These are phyloP conservation scores for Mesopsocus fuscifrons DNA, from an alignment of 2,888 invertebrate species.

Conservation along the genomic window DNA sequence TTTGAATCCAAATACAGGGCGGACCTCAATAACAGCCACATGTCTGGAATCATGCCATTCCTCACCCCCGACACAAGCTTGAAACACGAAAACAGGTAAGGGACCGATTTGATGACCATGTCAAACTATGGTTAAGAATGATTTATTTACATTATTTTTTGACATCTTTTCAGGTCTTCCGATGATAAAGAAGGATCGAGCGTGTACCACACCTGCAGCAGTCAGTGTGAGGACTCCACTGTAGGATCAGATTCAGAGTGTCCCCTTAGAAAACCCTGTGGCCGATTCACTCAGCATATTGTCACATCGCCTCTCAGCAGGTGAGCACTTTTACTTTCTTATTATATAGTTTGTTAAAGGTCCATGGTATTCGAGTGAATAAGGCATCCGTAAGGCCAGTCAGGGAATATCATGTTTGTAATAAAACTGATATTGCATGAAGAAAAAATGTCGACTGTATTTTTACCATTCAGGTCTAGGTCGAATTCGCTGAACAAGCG, in stretches of 20 bases:
- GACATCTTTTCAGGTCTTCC: no score
- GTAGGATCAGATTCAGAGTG: background rate
- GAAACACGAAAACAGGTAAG: slow-evolving; percentile 16
- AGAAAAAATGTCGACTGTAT: no score
- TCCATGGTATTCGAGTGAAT: background rate
- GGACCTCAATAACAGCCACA: slow-evolving; percentile 25
- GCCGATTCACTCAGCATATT: slow-evolving; percentile 25
- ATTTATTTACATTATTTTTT: no score
- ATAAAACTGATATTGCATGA: no score
- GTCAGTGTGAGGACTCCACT: slow-evolving; percentile 5
- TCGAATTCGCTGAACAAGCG: slow-evolving; percentile 10
- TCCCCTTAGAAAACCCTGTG: background rate
- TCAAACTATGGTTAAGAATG: no score
- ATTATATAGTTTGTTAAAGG: background rate
- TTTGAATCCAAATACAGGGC: background rate
- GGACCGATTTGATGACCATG: no score
- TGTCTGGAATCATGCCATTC: slow-evolving; percentile 58
- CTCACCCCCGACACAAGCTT: slow-evolving; percentile 43
- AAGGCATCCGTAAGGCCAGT: no score
- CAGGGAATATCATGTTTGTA: no score
- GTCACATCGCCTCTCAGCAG: slow-evolving; percentile 33
- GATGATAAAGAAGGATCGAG: slow-evolving; percentile 31
- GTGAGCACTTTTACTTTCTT: slow-evolving; percentile 20
- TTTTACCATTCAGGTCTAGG: background rate
- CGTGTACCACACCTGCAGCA: slow-evolving; percentile 19